phyloP scores from a whole-genome alignment of 2,888 invertebrate species.

The Lasioglossum pauxillum region DNA sequence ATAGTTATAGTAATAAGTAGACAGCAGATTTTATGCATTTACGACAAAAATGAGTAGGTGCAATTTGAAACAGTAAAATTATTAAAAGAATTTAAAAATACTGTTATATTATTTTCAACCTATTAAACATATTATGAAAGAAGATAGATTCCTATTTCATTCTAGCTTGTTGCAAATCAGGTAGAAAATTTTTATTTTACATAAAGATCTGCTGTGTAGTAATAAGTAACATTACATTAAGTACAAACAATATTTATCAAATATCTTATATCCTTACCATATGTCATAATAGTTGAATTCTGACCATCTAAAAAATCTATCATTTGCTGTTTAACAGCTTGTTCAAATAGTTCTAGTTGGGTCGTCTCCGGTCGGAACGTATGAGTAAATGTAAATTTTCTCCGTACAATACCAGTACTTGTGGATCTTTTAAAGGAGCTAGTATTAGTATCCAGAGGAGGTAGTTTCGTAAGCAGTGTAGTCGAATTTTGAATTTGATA shows the following conservation, averaged over 20 bases:
- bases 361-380: conserved; percentile 81
- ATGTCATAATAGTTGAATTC: conserved; percentile 93
- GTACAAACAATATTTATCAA: not conserved
- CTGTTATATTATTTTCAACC: too few species aligned
- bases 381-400: conserved; percentile 80
- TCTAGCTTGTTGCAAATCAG: too few species aligned
- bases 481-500: conserved; percentile 84
- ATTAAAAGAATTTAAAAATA: too few species aligned
- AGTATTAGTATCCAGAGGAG: conserved; percentile 78
- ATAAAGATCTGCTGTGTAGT: not conserved
- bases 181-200: too few species aligned
- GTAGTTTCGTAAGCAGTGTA: conserved; percentile 84
- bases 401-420: conserved; percentile 70
- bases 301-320: conserved; percentile 85
- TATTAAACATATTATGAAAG: too few species aligned
- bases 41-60: too few species aligned
- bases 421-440: conserved; percentile 73
- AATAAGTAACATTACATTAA: not conserved
- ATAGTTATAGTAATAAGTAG: not conserved
- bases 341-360: conserved; percentile 84
- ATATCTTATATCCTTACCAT: conserved; percentile 85
- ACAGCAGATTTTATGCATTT: too few species aligned
- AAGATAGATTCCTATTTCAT: too few species aligned
- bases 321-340: conserved; percentile 79
- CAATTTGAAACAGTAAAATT: too few species aligned